Evolutionary conservation across 2,888 invertebrate genomes (phyloP), one percentile per base, ranked within the genome.

Genomic region (Pheosia tremula): DNA sequence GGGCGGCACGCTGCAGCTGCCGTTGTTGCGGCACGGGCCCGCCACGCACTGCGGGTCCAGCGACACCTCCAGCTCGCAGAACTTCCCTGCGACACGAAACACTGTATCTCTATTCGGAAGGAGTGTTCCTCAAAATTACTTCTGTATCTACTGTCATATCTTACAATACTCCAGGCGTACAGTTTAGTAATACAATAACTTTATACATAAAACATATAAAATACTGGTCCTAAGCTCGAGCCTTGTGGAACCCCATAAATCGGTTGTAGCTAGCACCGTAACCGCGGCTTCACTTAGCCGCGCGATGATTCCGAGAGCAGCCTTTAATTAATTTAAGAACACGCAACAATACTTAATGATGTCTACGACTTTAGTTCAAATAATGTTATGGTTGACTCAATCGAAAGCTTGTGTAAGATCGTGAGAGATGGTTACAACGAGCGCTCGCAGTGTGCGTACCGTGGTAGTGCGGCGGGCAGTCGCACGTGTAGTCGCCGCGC

Each of bases 1-100:
- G 2, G 94, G 89, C 47, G 95, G 91, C 68, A 96, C 96, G 71
- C 94, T 91, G 85, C 98, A 98, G 70, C 95, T 95, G 64, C 96
- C 98, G 82, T 96, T 96, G 89, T 98, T 96, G 68, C 94, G 90
- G 82, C 98, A 98, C 3, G 97, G 97, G 78, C 95, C 95, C 66
- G 95, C 94, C 78, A 95, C 95, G 89, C 98, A 98, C 66, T 95
- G 90, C 56, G 95, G 95, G 85, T 96, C 95, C 64, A 95, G 93
- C 59, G 95, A 96, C 58, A 96, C 94, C 82, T 96, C 96, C 61
- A 95, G 95, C 82, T 97, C 97, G 86, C 98, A 98, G 80, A 94
- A 93, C 56, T 83, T 84, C 6, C 96, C 96, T 95, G 81, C 9
- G 71, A 67, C 38, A n/a, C 9, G 10, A 55, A 41, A 53, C 36